Base-by-base conservation (phyloP, 2,888 invertebrate species). In the Polydrusus tereticollis region DNA sequence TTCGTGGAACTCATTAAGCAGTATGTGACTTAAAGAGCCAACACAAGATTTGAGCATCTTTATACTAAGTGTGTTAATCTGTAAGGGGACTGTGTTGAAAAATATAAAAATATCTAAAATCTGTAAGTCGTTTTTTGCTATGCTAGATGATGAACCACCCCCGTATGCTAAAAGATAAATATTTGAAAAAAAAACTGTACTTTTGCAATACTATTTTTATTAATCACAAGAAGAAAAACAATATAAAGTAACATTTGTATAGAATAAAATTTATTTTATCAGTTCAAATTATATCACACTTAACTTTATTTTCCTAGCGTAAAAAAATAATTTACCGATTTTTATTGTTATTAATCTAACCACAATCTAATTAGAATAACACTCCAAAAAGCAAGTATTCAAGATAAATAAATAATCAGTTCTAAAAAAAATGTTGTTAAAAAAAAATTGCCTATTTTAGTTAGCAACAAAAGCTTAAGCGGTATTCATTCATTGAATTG, bases 201-300 rank as follows among this genome's bases (percentile, higher is more conserved):
- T 55, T 29, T 50, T 29, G 8, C 29, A 18, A 29, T 41, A n/a
- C 45, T 26, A 60, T 41, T 16, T 55, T 60, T 41, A 60, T 60
- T 60, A 43, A 26, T 45, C 45, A 43, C 41, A 59, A 36, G n/a
- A n/a, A 63, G 55, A 64, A 55, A 67, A 67, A 67, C 57, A 58
- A 45, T 33, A 58, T 43, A 58, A 41, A 67, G 43, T 47, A 67
- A 55, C 65, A 41, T 41, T 55, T 62, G 29, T 62, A 43, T 64
- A 41, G 14, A 47, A 58, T 58, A 58, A 36, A 33, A 20, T 65
- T 36, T 38, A 64, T 67, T 43, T 45, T 68, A n/a, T 68, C 60
- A 68, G 68, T 68, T 60, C 52, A 59, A 68, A 68, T 57, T 60
- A 68, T 68, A 68, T 68, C 68, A 68, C 60, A 60, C 68, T 33